Conservation (phyloP, 2,797 vertebrate species). For the Microctenopoma lineatum region DNA sequence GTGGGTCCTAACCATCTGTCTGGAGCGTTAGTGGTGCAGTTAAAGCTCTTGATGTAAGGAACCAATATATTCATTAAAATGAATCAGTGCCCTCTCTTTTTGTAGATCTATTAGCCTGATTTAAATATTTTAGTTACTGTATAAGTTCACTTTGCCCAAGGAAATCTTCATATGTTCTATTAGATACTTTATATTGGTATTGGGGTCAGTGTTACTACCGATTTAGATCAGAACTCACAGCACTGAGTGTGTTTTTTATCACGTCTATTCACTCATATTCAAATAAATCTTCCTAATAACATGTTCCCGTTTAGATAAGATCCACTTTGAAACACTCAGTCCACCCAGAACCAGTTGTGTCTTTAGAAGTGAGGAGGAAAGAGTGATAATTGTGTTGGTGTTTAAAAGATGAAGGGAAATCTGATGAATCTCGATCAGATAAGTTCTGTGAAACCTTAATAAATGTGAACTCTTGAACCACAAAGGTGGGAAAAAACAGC, state of each 20-base stretch:
- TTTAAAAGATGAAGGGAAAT: not conserved
- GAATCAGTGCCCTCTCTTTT: not conserved
- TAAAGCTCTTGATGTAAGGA: conserved; percentile 15
- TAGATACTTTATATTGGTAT: conserved; percentile 20
- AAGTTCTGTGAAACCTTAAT: conserved; percentile 31
- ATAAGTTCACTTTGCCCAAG: conserved; percentile 19
- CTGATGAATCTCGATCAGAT: conserved; percentile 25
- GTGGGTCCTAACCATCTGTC: conserved; percentile 62
- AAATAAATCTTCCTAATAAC: not conserved
- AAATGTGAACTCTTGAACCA: conserved; percentile 39
- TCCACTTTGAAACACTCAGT: not conserved
- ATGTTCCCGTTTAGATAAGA: not conserved
- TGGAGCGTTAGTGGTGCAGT: conserved; percentile 18
- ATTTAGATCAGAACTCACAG: not conserved
- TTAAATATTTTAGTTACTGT: not conserved
- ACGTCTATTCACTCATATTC: not conserved
- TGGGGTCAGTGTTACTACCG: not conserved
- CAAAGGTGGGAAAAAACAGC: conserved; percentile 8
- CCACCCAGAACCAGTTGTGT: not conserved
- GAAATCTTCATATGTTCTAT: conserved; percentile 20
- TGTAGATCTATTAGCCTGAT: not conserved
- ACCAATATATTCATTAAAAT: too few species aligned
- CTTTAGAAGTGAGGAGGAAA: not conserved
- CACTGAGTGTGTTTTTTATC: not conserved
- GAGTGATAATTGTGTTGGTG: not conserved